Conservation (phyloP, 2,113 vertebrate genomes). For the Rhinoderma darwinii region DNA sequence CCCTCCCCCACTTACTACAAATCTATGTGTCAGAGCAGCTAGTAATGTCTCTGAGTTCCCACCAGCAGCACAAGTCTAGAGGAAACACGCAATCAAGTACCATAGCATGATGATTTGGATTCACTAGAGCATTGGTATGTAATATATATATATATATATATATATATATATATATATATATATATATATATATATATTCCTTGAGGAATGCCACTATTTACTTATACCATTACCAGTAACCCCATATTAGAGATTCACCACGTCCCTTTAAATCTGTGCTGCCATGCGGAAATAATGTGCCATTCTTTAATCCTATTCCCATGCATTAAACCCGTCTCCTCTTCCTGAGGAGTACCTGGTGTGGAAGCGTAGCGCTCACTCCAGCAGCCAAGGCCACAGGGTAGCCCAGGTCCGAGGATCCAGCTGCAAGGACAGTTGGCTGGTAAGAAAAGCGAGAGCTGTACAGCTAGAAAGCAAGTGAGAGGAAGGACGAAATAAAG, state of each 20-base stretch:
- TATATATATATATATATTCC: too few species aligned
- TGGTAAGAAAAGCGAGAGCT: constrained; percentile 93
- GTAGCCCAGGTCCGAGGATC: constrained; percentile 85
- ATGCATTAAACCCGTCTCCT: not conserved
- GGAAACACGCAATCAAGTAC: not conserved
- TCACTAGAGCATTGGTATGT: too few species aligned
- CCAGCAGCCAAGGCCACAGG: constrained; percentile 82
- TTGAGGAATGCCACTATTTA: too few species aligned
- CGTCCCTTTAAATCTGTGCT: not conserved
- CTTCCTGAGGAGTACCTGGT: constrained; percentile 81
- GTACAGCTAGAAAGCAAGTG: constrained; percentile 78
- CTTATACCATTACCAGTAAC: not conserved
- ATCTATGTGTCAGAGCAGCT: not conserved
- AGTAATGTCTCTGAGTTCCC: too few species aligned
- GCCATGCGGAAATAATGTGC: not conserved
- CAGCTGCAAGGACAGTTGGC: constrained; percentile 79
- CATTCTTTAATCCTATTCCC: not conserved
- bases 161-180: too few species aligned
- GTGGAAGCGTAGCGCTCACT: constrained; percentile 79
- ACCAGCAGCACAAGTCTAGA: not conserved
- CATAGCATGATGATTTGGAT: too few species aligned
- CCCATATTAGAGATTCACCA: not conserved
- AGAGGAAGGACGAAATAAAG: constrained; percentile 70
- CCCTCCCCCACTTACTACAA: not conserved
- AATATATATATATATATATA: too few species aligned